Base-by-base conservation (phyloP, 2,113 vertebrate genomes). In the Psophia crepitans region DNA sequence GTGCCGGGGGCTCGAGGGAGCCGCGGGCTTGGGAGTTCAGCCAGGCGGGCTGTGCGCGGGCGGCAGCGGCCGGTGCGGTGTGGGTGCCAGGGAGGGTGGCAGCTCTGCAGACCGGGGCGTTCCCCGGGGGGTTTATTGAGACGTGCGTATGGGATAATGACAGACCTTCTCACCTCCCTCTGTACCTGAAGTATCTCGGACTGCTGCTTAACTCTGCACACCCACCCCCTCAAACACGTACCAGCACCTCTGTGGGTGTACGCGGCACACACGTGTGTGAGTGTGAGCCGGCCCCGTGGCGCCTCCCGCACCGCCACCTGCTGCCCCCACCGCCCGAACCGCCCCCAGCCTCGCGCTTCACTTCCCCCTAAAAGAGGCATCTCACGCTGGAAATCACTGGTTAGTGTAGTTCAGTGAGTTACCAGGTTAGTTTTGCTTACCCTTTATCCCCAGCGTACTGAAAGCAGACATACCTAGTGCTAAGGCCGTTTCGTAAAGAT, bases 271-370 rank as follows among this genome's bases (percentile, higher is more conserved):
- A 21, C 0, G 8, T 22, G 23, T n/a, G 18, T 60, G 19, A 5
- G 24, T 16, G 30, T 44, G 54, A 65, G 30, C 20, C 49, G 41
- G n/a, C 64, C 16, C 7, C 53, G 65, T 64, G 43, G 44, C 39
- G 78, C 77, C 78, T 96, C 58, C 89, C 83, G 21, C 64, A 28
- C 89, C 93, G 97, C 92, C 93, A 79, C 63, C 95, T 79, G 43
- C 94, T 65, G n/a, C n/a, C n/a, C n/a, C n/a, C n/a, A n/a, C n/a
- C n/a, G n/a, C n/a, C n/a, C n/a, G n/a, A n/a, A n/a, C n/a, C n/a
- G n/a, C n/a, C n/a, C n/a, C n/a, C n/a, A n/a, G n/a, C n/a, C n/a
- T n/a, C n/a, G n/a, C n/a, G n/a, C 27, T 68, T 27, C 53, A 5
- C 43, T 79, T 65, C 51, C 27, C n/a, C 12, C 48, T 65, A 44